Base-by-base conservation (phyloP, 2,113 vertebrate species). In the Zosterops japonicus region DNA sequence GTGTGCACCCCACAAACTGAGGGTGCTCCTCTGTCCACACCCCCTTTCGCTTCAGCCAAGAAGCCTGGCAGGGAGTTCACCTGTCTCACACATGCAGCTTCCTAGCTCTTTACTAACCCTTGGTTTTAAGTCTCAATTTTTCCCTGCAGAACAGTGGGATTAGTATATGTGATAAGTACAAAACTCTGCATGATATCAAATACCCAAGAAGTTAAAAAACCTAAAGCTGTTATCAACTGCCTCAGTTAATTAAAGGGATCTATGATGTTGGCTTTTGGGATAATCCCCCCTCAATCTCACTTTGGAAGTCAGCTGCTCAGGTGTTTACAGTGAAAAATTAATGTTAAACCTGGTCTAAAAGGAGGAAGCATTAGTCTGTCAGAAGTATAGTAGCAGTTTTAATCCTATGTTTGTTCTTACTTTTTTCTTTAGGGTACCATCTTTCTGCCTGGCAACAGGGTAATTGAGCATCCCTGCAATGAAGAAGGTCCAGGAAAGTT, bases 401-500 rank as follows among this genome's bases (percentile, higher is more conserved):
- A 93, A 94, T 85, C n/a, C 39, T 11, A 5, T 90, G 13, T 74
- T 82, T 71, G 6, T 84, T 80, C 9, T 64, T 53, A 2, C 22
- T 72, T 83, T 91, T 89, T 92, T 55, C 65, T 96, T 83, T 96
- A 99, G 99, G 99, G 99, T 83, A 82, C 98, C 81, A 99, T 99
- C 98, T 98, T 98, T 93, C 97, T 99, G 88, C 98, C 99, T 85
- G 99, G 99, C 96, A 99, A 99, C 98, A 99, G 98, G 98, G 99
- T 99, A 53, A 96, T 98, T n/a, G 99, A 99, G 67, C 99, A 99
- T 97, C 97, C 98, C 29, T 98, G 97, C 97, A 99, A 98, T 96
- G 98, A 99, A 57, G 99, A 99, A 82, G 99, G 98, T 69, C 98
- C 98, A 35, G 99, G 99, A 35, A 99, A 99, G 96, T 99, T 98